These are phyloP conservation scores for Campoletis raptor DNA, from an alignment of 2,888 invertebrate genomes.

Conservation along the genomic window DNA sequence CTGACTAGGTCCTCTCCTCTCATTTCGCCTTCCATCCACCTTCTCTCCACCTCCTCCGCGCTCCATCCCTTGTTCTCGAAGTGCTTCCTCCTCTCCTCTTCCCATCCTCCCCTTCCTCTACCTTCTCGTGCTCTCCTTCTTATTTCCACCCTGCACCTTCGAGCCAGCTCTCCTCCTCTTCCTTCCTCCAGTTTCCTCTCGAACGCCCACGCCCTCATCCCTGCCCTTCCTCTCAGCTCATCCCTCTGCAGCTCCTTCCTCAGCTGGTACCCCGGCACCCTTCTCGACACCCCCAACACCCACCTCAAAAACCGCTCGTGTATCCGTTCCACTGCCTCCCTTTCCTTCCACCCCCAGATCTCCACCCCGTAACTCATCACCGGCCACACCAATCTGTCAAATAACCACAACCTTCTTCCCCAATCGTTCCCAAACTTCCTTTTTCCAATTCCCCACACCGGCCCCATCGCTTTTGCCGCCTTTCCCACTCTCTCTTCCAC, in stretches of 20 bases:
- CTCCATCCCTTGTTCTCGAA: neutral
- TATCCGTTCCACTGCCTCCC: too few species aligned
- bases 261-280: constrained; percentile 17
- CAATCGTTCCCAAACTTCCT: too few species aligned
- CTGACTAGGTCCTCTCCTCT: neutral
- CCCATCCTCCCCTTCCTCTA: neutral
- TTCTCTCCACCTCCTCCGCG: too few species aligned
- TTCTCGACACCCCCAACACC: too few species aligned
- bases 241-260: constrained; percentile 7
- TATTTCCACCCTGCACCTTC: neutral
- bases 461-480: too few species aligned
- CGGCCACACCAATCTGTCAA: neutral
- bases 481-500: too few species aligned
- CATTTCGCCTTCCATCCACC: neutral
- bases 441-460: too few species aligned
- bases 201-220: neutral
- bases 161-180: neutral
- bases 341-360: neutral
- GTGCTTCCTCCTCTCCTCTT: neutral
- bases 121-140: neutral
- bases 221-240: neutral
- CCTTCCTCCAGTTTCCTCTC: constrained; percentile 3
- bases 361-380: neutral
- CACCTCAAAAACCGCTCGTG: too few species aligned
- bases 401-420: too few species aligned